Percentiles rank a stretch among this genome's conserved stretches.
These are phyloP conservation scores for Argyresthia goedartella DNA, from an alignment of 2,888 invertebrate genomes.

Conservation along the genomic window DNA sequence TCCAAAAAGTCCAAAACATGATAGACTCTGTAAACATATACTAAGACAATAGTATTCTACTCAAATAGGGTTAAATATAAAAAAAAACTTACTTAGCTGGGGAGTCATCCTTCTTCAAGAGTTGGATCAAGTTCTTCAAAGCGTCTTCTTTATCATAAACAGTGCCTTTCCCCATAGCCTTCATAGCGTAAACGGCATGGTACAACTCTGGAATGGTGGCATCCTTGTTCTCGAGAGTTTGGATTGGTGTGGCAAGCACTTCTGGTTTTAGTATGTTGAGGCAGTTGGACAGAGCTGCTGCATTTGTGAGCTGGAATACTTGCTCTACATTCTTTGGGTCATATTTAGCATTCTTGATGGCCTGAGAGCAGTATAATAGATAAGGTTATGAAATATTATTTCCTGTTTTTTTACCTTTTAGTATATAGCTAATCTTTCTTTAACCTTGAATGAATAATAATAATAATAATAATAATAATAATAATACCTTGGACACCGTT, in stretches of 20 bases:
- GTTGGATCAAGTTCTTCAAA: slow-evolving; percentile 78
- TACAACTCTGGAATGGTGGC: slow-evolving; percentile 78
- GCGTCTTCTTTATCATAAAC: slow-evolving; percentile 76
- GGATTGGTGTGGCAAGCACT: slow-evolving; percentile 59
- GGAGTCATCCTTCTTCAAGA: slow-evolving; percentile 88
- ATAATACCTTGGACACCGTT: no score
- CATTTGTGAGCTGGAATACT: slow-evolving; percentile 76
- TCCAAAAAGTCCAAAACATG: no score
- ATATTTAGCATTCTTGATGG: slow-evolving; percentile 40
- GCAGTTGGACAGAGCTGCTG: slow-evolving; percentile 71
- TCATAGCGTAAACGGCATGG: slow-evolving; percentile 78
- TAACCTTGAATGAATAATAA: no score
- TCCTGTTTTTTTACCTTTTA: no score
- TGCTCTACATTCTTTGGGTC: slow-evolving; percentile 61
- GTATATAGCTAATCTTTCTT: no score
- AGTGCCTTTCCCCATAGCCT: slow-evolving; percentile 74
- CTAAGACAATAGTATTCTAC: no score
- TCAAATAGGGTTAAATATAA: no score
- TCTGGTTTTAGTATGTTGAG: slow-evolving; percentile 60
- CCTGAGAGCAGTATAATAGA: slow-evolving; percentile 30
- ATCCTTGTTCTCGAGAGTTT: slow-evolving; percentile 75
- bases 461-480: no score
- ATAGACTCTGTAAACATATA: no score
- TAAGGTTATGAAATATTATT: background rate
- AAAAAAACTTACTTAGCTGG: slow-evolving; percentile 72